phyloP scores from a whole-genome alignment of 2,888 invertebrate species.

The Macrophya alboannulata region DNA sequence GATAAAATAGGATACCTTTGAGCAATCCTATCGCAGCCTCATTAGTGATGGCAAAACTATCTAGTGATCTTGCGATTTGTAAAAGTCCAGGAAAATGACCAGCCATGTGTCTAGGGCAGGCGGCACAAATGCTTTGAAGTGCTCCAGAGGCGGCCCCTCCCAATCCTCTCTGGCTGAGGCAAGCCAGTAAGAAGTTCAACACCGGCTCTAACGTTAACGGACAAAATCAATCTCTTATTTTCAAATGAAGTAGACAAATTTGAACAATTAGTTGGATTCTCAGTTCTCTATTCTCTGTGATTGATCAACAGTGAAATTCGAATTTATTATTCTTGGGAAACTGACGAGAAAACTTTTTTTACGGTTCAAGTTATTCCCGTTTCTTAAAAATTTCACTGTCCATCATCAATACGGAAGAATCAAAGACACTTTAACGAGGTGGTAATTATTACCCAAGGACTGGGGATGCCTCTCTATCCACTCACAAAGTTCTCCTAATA shows the following conservation, averaged over 20 bases:
- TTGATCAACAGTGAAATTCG: slow-evolving; percentile 6
- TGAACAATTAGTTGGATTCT: not conserved
- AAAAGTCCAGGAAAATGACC: slow-evolving; percentile 88
- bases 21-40: slow-evolving; percentile 89
- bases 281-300: not conserved
- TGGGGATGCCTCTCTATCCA: slow-evolving; percentile 96
- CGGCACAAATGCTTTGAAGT: slow-evolving; percentile 92
- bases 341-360: not conserved
- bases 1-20: slow-evolving; percentile 82
- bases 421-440: not conserved
- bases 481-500: slow-evolving; percentile 95
- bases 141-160: slow-evolving; percentile 92
- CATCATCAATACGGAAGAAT: not conserved
- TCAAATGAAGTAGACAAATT: slow-evolving; percentile 40
- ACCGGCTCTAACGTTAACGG: slow-evolving; percentile 85
- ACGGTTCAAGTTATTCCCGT: not conserved
- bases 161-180: slow-evolving; percentile 88
- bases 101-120: slow-evolving; percentile 90
- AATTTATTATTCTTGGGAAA: not conserved
- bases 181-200: slow-evolving; percentile 89
- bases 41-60: slow-evolving; percentile 88
- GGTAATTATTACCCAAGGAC: slow-evolving; percentile 82
- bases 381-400: not conserved
- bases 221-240: slow-evolving; percentile 45
- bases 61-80: slow-evolving; percentile 88